Evolutionary conservation across 1,140 invertebrate species (phyloP).

Genomic region (Plectus sambesii): DNA sequence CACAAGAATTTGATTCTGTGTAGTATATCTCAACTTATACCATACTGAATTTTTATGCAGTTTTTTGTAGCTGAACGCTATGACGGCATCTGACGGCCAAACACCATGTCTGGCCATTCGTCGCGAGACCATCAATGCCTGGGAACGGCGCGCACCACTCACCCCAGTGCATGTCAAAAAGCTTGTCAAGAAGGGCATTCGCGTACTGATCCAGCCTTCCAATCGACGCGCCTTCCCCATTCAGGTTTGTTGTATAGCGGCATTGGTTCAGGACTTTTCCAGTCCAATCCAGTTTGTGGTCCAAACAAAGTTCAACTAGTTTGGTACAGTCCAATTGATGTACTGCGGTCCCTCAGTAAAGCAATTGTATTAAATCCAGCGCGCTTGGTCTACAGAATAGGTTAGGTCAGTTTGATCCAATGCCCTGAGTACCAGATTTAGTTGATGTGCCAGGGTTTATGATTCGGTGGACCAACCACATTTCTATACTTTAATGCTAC

Average conservation of each 20-base stretch:
- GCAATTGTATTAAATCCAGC: too few species aligned
- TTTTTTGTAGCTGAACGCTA: too few species aligned
- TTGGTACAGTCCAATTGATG: too few species aligned
- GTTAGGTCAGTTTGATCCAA: too few species aligned
- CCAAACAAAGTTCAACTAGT: too few species aligned
- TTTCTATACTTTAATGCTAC: background rate
- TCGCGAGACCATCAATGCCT: conserved; percentile 50
- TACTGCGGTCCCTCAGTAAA: too few species aligned
- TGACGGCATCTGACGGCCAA: too few species aligned
- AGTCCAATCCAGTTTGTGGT: background rate
- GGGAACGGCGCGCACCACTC: conserved; percentile 90
- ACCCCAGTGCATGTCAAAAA: conserved; percentile 78
- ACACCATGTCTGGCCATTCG: conserved; percentile 32
- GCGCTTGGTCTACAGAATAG: too few species aligned
- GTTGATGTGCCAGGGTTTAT: background rate
- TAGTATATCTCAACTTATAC: too few species aligned
- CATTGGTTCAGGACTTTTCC: background rate
- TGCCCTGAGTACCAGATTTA: too few species aligned
- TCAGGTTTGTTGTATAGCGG: conserved; percentile 54
- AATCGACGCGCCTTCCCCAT: conserved; percentile 93
- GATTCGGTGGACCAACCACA: background rate
- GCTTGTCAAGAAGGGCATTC: conserved; percentile 64
- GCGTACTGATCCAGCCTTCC: conserved; percentile 93
- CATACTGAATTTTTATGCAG: too few species aligned
- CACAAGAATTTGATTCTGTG: too few species aligned